Conservation (phyloP, 2,888 invertebrate genomes). For the Andrena flavipes region DNA sequence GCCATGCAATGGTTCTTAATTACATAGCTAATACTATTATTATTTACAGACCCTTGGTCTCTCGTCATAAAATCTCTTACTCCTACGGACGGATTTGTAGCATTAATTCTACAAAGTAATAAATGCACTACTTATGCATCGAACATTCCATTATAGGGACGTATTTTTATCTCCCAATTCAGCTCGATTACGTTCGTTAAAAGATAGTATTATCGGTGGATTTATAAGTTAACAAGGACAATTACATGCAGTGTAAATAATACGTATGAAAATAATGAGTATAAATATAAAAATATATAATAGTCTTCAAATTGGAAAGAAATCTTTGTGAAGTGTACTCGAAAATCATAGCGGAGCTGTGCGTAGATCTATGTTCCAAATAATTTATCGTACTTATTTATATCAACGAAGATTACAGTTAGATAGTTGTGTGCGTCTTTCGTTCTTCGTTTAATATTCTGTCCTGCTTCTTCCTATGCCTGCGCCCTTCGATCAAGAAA, state of each 20-base stretch:
- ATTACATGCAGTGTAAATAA: constrained; percentile 36
- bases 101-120: constrained; percentile 38
- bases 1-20: constrained; percentile 46
- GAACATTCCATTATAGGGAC: constrained; percentile 21
- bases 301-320: constrained; percentile 22
- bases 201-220: not conserved
- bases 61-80: constrained; percentile 54
- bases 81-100: constrained; percentile 74
- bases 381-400: constrained; percentile 33
- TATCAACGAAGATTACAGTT: constrained; percentile 72
- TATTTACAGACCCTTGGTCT: constrained; percentile 73
- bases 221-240: constrained; percentile 10
- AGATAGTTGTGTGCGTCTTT: constrained; percentile 91
- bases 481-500: constrained; percentile 93
- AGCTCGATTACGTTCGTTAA: too few species aligned
- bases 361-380: constrained; percentile 24
- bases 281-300: constrained; percentile 50
- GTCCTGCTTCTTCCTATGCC: constrained; percentile 90
- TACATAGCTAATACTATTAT: constrained; percentile 56
- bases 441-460: constrained; percentile 90
- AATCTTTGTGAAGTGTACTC: constrained; percentile 16
- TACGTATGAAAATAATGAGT: constrained; percentile 40
- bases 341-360: constrained; percentile 12
- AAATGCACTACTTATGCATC: constrained; percentile 33
- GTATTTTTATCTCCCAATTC: not conserved